Evolutionary conservation across 1,140 invertebrate genomes (phyloP), one percentile per base, ranked within the genome.

Genomic region (Drosophila fuyamai): DNA sequence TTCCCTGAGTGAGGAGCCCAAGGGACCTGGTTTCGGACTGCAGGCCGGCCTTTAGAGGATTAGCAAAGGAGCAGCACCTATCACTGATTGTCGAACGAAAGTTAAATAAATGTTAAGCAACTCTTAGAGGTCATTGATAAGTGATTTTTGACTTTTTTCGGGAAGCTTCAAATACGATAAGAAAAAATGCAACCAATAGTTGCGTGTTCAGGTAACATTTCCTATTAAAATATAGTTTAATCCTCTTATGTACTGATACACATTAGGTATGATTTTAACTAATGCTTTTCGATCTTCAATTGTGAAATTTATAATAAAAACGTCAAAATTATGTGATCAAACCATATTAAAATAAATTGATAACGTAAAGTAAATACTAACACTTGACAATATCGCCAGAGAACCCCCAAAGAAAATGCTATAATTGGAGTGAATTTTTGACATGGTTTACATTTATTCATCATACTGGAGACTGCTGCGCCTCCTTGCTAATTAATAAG

Each of bases 1-100:
- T 6, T 98, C 97, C 0, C 93, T 99, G 10, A 98, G 94, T 46
- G 95, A 95, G 85, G 95, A 96, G 76, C 98, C 98, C 12, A 96
- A 95, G 73, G 98, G 97, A 12, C 98, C 98, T 55, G 98, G 98
- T 16, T 98, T 97, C 93, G 96, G 96, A 58, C 93, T 99, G 32
- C 95, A 98, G 86, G 93, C 95, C 50, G 97, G 97, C 91, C 94
- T 99, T 67, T 98, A 68, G 38, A 35, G 12, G 47, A 51, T 27
- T 13, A 96, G 94, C 32, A 35, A 23, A 54, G 46, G 40, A 55
- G 40, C 55, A 40, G 36, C 16, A 58, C 18, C 67, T 71, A 38
- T 58, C 53, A 72, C 68, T 58, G 65, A 72, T 71, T 73, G 68
- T 73, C 68, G 68, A 73, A 59, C 47, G 70, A 73, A 60, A 53